Percentiles rank a stretch among this genome's conserved stretches.
Conservation (phyloP, 2,888 invertebrate genomes). For the Drosophila mayaguana region DNA sequence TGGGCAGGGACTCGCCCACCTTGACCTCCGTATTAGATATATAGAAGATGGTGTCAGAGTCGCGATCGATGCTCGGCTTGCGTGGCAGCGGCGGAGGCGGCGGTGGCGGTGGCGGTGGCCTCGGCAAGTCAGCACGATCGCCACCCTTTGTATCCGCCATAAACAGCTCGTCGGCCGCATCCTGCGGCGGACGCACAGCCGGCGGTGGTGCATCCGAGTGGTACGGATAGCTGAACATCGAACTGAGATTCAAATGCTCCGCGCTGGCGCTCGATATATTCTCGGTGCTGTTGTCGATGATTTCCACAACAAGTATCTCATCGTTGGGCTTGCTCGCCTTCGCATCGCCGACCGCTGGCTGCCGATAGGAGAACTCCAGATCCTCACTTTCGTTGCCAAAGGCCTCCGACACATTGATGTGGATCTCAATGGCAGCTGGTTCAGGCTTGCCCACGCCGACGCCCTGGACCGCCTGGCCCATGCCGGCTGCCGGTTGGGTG, state of each 20-base stretch:
- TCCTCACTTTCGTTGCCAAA: conserved; percentile 83
- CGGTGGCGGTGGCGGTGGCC: conserved; percentile 71
- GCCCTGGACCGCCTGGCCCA: conserved; percentile 35
- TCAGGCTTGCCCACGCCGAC: conserved; percentile 76
- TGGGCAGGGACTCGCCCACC: conserved; percentile 84
- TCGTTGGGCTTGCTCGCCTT: conserved; percentile 73
- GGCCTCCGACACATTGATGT: conserved; percentile 84
- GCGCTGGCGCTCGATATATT: conserved; percentile 58
- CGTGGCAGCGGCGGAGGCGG: conserved; percentile 69
- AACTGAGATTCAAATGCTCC: conserved; percentile 68
- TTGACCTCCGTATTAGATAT: conserved; percentile 85
- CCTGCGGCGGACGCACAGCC: conserved; percentile 64
- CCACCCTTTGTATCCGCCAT: conserved; percentile 68
- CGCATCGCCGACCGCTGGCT: conserved; percentile 47
- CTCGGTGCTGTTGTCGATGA: conserved; percentile 81
- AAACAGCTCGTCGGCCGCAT: conserved; percentile 81
- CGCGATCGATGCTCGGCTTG: conserved; percentile 80
- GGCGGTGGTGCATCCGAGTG: conserved; percentile 62
- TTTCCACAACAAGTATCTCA: conserved; percentile 84
- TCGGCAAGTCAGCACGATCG: conserved; percentile 26
- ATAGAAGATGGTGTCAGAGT: conserved; percentile 85
- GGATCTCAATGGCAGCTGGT: conserved; percentile 84
- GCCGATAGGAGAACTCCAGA: conserved; percentile 83
- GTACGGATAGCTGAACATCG: conserved; percentile 72
- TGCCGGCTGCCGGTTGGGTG: conserved; percentile 71